Evolutionary conservation across 2,888 invertebrate genomes (phyloP).

Genomic region (Phasia obesa): DNA sequence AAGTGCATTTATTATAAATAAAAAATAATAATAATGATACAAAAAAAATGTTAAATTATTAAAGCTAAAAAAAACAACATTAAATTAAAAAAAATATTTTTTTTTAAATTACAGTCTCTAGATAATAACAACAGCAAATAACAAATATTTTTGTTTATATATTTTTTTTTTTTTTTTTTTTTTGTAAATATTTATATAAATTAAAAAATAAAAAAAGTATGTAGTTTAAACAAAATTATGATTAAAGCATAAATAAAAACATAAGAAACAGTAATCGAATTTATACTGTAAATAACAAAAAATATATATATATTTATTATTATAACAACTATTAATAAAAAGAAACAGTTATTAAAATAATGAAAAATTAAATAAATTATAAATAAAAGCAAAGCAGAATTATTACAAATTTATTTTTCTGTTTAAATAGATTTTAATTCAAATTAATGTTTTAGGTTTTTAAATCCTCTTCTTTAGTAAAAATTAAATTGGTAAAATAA

Average conservation of each 20-base stretch:
- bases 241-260: slow-evolving; percentile 50
- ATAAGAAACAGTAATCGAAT: slow-evolving; percentile 70
- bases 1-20: slow-evolving; percentile 79
- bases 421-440: background rate
- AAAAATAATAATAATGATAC: slow-evolving; percentile 43
- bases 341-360: slow-evolving; percentile 45
- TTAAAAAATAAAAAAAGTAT: background rate
- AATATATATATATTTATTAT: slow-evolving; percentile 73
- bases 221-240: slow-evolving; percentile 50
- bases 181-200: slow-evolving; percentile 51
- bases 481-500: slow-evolving; percentile 60
- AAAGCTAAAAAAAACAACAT: slow-evolving; percentile 21
- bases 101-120: slow-evolving; percentile 27
- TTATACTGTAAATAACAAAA: slow-evolving; percentile 70
- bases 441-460: slow-evolving; percentile 8
- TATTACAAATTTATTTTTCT: slow-evolving; percentile 31
- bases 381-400: slow-evolving; percentile 62
- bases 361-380: slow-evolving; percentile 32
- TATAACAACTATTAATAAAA: slow-evolving; percentile 47
- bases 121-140: slow-evolving; percentile 25
- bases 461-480: slow-evolving; percentile 35
- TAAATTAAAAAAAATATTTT: slow-evolving; percentile 4
- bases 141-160: slow-evolving; percentile 13
- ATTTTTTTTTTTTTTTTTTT: slow-evolving; percentile 26
- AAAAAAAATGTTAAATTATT: slow-evolving; percentile 51